A percentile compares a stretch with the other conserved stretches of the same genome.
Evolutionary conservation across 2,888 invertebrate species (phyloP).

Genomic region (Bibio marci): DNA sequence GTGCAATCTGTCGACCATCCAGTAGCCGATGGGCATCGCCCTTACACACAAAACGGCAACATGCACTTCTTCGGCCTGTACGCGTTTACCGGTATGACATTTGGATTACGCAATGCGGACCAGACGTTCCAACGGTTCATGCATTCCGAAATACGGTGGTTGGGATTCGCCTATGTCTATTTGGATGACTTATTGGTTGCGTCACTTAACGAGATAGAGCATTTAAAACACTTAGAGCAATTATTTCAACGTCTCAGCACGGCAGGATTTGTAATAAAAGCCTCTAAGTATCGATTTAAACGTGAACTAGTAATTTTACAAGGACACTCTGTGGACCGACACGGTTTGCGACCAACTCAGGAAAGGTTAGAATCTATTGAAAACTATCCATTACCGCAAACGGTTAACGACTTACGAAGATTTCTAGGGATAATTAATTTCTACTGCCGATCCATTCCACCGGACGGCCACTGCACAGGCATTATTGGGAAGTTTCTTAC

Average conservation of each 20-base stretch:
- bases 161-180: conserved; percentile 13
- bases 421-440: conserved; percentile 8
- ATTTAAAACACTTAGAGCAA: conserved; percentile 9
- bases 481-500: too few species aligned
- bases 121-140: conserved; percentile 20
- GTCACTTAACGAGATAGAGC: conserved; percentile 9
- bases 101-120: conserved; percentile 14
- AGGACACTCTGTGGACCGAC: conserved; percentile 2
- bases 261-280: conserved; percentile 11
- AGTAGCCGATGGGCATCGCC: neutral
- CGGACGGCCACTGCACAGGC: neutral
- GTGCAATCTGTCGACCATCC: neutral
- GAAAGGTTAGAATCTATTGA: conserved; percentile 2
- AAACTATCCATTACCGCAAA: neutral
- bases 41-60: too few species aligned
- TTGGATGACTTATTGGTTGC: conserved; percentile 15
- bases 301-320: neutral
- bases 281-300: conserved; percentile 8
- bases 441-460: conserved; percentile 8
- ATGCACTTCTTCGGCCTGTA: conserved; percentile 19
- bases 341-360: conserved; percentile 8
- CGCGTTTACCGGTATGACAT: neutral
- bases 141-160: conserved; percentile 11
- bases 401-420: conserved; percentile 1
- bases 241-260: conserved; percentile 10